phyloP scores from a whole-genome alignment of 2,113 vertebrate species.

The Chaenogobius annularis region DNA sequence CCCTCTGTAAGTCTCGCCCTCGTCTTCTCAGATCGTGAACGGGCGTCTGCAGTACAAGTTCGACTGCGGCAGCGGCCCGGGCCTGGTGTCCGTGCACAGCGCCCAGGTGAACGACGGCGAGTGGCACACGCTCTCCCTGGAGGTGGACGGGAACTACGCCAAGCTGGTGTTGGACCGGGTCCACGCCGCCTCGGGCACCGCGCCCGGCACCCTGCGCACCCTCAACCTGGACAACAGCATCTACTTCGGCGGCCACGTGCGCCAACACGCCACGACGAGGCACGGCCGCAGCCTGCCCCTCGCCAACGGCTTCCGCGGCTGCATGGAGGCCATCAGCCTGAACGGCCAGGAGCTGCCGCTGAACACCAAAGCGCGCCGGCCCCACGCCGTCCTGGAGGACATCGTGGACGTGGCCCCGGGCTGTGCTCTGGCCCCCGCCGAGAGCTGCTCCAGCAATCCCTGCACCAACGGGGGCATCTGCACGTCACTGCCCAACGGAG shows the following conservation, averaged over 20 bases:
- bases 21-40: constrained; percentile 83
- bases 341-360: constrained; percentile 93
- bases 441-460: constrained; percentile 88
- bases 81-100: constrained; percentile 93
- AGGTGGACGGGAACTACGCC: constrained; percentile 93
- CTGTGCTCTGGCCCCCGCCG: constrained; percentile 77
- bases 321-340: constrained; percentile 87
- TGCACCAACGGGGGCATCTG: constrained; percentile 92
- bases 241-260: constrained; percentile 90
- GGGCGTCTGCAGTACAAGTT: constrained; percentile 96
- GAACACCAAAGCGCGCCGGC: constrained; percentile 77
- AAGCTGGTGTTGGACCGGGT: constrained; percentile 90
- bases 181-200: constrained; percentile 91
- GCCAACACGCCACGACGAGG: constrained; percentile 75
- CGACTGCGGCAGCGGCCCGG: constrained; percentile 95
- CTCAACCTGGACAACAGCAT: constrained; percentile 91
- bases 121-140: constrained; percentile 90
- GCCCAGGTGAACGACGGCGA: constrained; percentile 92
- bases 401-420: constrained; percentile 87
- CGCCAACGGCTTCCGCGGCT: constrained; percentile 88
- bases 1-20: neutral
- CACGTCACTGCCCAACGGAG: constrained; percentile 82
- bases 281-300: constrained; percentile 79
- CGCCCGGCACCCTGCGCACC: constrained; percentile 91
- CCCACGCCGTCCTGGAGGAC: constrained; percentile 87